Conservation (phyloP, 2,797 vertebrate species). For the Pangasius mekongensis region DNA sequence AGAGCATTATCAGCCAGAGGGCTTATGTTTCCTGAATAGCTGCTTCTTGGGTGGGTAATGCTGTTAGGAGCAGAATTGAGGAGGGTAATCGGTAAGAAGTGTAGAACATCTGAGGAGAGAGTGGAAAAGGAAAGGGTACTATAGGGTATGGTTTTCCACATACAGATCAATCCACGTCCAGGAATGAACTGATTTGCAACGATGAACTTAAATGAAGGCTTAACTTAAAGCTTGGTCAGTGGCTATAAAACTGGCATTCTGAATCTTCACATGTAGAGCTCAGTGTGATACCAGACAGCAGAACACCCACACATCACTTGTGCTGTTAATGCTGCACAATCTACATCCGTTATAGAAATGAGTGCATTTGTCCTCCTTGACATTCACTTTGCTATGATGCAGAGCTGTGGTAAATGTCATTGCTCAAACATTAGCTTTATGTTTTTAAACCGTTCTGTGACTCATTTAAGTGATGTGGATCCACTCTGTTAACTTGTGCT, state of each 20-base stretch:
- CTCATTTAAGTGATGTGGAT: neutral
- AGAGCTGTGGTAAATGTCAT: conserved; percentile 16
- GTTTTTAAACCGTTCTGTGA: neutral
- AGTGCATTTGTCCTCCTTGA: neutral
- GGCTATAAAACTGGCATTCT: neutral
- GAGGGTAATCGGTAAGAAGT: conserved; percentile 57
- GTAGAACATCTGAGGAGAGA: conserved; percentile 43
- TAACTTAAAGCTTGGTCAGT: neutral
- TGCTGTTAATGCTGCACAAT: neutral
- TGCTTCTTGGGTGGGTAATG: conserved; percentile 67
- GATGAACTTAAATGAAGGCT: neutral
- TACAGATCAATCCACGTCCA: neutral
- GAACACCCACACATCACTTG: conserved; percentile 9
- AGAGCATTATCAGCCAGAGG: conserved; percentile 60
- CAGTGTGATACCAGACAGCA: neutral
- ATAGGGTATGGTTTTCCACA: conserved; percentile 15
- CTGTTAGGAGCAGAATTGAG: conserved; percentile 60
- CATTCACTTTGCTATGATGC: neutral
- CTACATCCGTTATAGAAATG: conserved; percentile 9
- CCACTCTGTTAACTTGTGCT: neutral
- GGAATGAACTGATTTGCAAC: conserved; percentile 1
- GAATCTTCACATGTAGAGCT: conserved; percentile 9
- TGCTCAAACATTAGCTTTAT: neutral
- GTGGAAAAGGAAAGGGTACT: neutral
- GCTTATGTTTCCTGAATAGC: conserved; percentile 71